Percentiles rank a stretch among this genome's conserved stretches.
Conservation (phyloP, 2,113 vertebrate genomes). For the Malurus elegans region DNA sequence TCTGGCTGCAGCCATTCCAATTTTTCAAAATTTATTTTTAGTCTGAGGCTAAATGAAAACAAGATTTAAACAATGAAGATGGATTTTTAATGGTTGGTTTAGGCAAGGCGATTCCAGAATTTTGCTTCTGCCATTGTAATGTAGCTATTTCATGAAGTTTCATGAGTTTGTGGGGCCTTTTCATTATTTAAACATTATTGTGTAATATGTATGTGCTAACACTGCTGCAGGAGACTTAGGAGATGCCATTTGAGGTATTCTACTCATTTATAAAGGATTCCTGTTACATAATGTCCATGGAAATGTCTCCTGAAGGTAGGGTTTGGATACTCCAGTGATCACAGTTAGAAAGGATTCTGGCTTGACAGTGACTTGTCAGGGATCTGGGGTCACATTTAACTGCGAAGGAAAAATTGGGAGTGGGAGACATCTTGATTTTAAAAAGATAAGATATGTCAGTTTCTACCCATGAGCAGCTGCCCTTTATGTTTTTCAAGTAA, state of each 20-base stretch:
- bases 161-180: background rate
- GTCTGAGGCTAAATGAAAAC: background rate
- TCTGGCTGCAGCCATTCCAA: background rate
- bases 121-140: background rate
- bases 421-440: background rate
- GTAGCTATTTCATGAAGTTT: background rate
- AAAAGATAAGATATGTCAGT: background rate
- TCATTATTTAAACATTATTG: background rate
- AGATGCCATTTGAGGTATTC: background rate
- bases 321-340: background rate
- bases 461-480: background rate
- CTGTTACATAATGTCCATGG: background rate
- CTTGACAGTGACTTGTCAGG: background rate
- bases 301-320: background rate
- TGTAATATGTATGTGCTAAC: background rate
- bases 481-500: background rate
- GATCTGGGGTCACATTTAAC: background rate
- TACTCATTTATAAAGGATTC: background rate
- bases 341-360: background rate
- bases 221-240: background rate
- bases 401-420: background rate
- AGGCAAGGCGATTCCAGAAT: background rate
- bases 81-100: background rate
- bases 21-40: slow-evolving; percentile 29
- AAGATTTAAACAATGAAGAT: background rate